Conservation (phyloP, 2,888 invertebrate genomes). For the Allygus modestus region DNA sequence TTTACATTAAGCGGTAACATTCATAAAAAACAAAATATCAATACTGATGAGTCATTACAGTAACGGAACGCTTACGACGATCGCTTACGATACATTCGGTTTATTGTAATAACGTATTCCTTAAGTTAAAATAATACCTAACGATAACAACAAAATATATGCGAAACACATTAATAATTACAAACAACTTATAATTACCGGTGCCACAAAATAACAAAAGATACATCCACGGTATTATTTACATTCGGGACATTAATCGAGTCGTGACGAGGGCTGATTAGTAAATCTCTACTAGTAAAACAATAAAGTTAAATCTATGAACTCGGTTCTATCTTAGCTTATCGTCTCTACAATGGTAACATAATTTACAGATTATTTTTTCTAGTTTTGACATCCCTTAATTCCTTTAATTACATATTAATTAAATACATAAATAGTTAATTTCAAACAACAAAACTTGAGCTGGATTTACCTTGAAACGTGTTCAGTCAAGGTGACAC, state of each 20-base stretch:
- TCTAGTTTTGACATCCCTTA: constrained; percentile 56
- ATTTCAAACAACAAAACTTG: constrained; percentile 65
- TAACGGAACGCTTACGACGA: constrained; percentile 23
- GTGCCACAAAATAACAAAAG: constrained; percentile 54
- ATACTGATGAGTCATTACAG: constrained; percentile 20
- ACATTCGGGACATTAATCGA: constrained; percentile 60
- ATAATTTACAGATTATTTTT: constrained; percentile 56
- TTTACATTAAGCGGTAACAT: constrained; percentile 59
- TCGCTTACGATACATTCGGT: background rate
- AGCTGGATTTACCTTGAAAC: constrained; percentile 63
- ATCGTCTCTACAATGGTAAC: constrained; percentile 55
- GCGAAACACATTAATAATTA: constrained; percentile 50
- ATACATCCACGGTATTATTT: constrained; percentile 59
- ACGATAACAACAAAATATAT: constrained; percentile 28
- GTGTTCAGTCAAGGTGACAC: constrained; percentile 47
- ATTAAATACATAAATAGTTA: constrained; percentile 65
- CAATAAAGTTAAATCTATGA: constrained; percentile 60
- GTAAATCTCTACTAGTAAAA: constrained; percentile 61
- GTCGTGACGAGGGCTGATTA: constrained; percentile 53
- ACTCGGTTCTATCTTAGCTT: constrained; percentile 55
- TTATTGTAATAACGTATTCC: constrained; percentile 18
- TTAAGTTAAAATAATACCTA: background rate
- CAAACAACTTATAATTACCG: constrained; percentile 44
- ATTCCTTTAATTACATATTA: constrained; percentile 63
- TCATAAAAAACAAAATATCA: constrained; percentile 41